These are phyloP conservation scores for Chloebia gouldiae DNA, from an alignment of 2,113 vertebrate genomes.

Conservation along the genomic window DNA sequence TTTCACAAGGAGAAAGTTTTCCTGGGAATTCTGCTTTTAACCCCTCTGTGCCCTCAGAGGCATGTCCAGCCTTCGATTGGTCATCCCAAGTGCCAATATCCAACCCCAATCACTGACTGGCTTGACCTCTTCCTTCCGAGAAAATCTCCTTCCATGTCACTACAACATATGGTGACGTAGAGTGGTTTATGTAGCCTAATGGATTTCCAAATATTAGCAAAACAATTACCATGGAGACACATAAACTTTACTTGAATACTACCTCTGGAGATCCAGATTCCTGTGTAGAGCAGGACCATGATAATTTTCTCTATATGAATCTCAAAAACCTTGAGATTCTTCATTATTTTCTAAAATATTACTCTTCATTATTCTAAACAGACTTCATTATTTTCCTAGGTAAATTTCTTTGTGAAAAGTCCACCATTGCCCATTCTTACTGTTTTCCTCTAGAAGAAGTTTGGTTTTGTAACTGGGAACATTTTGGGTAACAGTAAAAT, in stretches of 20 bases:
- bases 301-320: background rate
- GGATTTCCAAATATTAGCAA: background rate
- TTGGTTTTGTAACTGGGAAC: background rate
- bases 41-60: too few relatives aligned
- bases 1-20: too few relatives aligned
- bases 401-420: background rate
- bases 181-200: background rate
- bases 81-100: too few relatives aligned
- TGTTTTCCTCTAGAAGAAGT: background rate
- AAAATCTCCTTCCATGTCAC: too few relatives aligned
- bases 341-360: background rate
- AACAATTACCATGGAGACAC: background rate
- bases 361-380: background rate
- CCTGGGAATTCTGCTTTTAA: too few relatives aligned
- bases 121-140: too few relatives aligned
- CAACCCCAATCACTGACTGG: too few relatives aligned
- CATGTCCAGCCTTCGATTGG: too few relatives aligned
- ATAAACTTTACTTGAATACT: background rate
- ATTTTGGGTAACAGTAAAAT: background rate
- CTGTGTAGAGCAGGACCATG: accelerated
- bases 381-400: background rate
- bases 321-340: background rate
- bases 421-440: background rate
- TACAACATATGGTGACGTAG: too few relatives aligned
- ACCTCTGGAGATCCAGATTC: background rate